phyloP scores from a whole-genome alignment of 2,797 vertebrate species.

The Pseudomugil tenellus region DNA sequence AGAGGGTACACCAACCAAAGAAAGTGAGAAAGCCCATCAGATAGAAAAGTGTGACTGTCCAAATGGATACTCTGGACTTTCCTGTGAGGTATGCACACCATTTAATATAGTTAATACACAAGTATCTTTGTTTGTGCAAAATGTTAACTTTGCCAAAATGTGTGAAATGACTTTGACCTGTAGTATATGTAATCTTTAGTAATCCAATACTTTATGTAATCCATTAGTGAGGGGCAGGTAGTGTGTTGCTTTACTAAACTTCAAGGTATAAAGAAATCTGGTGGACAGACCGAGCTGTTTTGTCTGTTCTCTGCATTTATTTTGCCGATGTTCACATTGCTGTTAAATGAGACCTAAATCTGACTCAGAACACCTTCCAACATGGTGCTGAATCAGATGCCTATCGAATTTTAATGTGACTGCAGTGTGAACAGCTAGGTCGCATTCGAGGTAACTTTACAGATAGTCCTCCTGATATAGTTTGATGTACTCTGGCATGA shows the following conservation, averaged over 20 bases:
- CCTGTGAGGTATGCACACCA: slow-evolving; percentile 90
- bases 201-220: too few relatives aligned
- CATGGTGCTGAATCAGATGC: too few relatives aligned
- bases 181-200: neutral
- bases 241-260: neutral
- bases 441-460: too few relatives aligned
- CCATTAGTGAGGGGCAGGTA: neutral
- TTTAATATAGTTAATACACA: neutral
- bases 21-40: slow-evolving; percentile 84
- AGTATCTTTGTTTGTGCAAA: neutral
- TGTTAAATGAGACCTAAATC: too few relatives aligned
- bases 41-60: slow-evolving; percentile 94
- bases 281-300: neutral
- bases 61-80: slow-evolving; percentile 89
- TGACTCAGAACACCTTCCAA: too few relatives aligned
- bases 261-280: neutral
- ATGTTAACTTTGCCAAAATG: neutral
- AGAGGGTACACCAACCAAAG: slow-evolving; percentile 75
- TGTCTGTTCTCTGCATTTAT: too few relatives aligned
- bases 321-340: too few relatives aligned
- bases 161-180: neutral
- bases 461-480: too few relatives aligned
- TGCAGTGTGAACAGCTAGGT: too few relatives aligned
- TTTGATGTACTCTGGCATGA: too few relatives aligned
- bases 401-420: too few relatives aligned